Evolutionary conservation across 2,797 vertebrate species (phyloP), one percentile per base, ranked within the genome.

Genomic region (Chaenodraco wilsoni): DNA sequence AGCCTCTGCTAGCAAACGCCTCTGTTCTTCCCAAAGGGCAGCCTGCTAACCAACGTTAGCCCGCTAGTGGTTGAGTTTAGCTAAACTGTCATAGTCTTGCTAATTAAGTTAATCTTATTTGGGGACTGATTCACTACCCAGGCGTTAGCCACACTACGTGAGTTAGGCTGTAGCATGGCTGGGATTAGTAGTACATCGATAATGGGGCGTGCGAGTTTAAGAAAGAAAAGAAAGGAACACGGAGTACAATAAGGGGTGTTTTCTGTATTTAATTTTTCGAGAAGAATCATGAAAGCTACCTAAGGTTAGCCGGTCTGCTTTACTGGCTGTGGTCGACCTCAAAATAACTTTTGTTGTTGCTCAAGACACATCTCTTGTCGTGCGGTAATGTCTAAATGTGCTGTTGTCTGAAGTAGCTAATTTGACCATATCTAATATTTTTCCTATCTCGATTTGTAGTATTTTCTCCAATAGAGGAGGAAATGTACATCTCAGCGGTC

Each of bases 31-130:
- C 14, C 1, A 21, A 9, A 33, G 59, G 49, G 56, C 69, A 59
- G 62, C 27, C 57, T 54, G 41, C 61, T 69, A 50, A 49, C 72
- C 58, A n/a, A 48, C 40, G 2, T 59, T 74, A 75, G 72, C 67
- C 66, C 52, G 79, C 49, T 71, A 51, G 3, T 66, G 69, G 37
- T 65, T 79, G 88, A 85, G 75, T 85, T 88, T 78, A 90, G 86
- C 84, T 84, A 27, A 88, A 90, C 84, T 84, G 84, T 82, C 84
- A 79, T 66, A 81, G 78, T 82, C 84, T 81, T 14, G 78, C 82
- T 88, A 91, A 90, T 90, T 82, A 85, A 87, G 67, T 89, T 93
- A 93, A 92, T 90, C 88, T 87, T 74, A 62, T 76, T 85, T 85
- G 75, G 59, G 61, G 66, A 49, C 69, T 48, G 81, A 50, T 74